Evolutionary conservation across 2,888 invertebrate genomes (phyloP).

Genomic region (Noctua janthina): DNA sequence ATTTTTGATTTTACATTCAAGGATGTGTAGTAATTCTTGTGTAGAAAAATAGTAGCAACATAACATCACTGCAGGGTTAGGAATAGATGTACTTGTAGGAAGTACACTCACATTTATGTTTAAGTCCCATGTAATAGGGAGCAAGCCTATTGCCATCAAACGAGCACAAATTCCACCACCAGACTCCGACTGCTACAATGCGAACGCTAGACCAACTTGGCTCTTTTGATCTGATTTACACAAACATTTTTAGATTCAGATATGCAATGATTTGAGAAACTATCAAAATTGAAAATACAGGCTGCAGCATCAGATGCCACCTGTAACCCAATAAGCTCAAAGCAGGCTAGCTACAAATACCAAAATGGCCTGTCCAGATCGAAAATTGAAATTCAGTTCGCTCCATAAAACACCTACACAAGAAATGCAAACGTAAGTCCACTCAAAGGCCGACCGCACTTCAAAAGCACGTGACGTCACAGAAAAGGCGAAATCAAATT

Average conservation of each 20-base stretch:
- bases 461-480: constrained; percentile 72
- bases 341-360: background rate
- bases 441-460: constrained; percentile 69
- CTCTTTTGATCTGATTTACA: background rate
- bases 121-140: background rate
- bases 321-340: background rate
- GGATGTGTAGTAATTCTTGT: background rate
- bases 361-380: constrained; percentile 13
- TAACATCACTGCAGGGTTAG: background rate
- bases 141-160: background rate
- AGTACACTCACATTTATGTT: background rate
- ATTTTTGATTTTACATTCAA: constrained; percentile 22
- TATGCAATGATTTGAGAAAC: background rate
- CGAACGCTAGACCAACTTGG: background rate
- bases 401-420: constrained; percentile 51
- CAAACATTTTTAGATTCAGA: background rate
- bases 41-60: background rate
- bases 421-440: constrained; percentile 58
- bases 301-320: background rate
- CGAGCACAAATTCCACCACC: background rate
- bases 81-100: background rate
- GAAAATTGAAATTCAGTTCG: constrained; percentile 50
- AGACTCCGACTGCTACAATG: background rate
- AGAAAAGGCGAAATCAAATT: constrained; percentile 75
- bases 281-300: background rate